A percentile compares a stretch with the other conserved stretches of the same genome.
Evolutionary conservation across 1,140 invertebrate species (phyloP).

Genomic region (Maconellicoccus hirsutus): DNA sequence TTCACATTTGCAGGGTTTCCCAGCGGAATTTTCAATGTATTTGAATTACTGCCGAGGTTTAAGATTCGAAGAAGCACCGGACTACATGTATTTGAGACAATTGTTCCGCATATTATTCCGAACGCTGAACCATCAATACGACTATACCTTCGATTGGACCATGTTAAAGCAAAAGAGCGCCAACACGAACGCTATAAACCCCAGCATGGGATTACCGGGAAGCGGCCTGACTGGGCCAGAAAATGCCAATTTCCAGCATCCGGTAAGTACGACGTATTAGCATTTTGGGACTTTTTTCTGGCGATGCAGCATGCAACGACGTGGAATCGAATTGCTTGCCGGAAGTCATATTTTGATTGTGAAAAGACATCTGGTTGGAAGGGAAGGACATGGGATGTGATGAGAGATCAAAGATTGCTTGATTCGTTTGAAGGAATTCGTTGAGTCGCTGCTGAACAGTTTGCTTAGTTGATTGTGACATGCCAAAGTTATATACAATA

Average conservation of each 20-base stretch:
- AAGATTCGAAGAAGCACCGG: slow-evolving; percentile 89
- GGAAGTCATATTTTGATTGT: no score
- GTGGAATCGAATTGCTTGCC: no score
- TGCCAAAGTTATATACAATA: no score
- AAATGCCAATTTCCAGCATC: neutral
- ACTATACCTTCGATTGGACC: slow-evolving; percentile 99
- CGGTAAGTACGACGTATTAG: neutral
- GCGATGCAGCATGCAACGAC: no score
- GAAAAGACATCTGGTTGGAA: no score
- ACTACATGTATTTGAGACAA: slow-evolving; percentile 97
- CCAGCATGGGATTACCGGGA: neutral
- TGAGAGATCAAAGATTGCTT: no score
- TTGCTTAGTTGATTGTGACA: no score
- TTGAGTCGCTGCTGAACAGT: no score
- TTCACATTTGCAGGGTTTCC: slow-evolving; percentile 57
- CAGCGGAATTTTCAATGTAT: slow-evolving; percentile 97
- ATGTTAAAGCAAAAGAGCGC: slow-evolving; percentile 85
- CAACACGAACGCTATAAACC: slow-evolving; percentile 12
- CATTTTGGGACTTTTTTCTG: no score
- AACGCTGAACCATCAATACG: slow-evolving; percentile 97
- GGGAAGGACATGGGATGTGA: no score
- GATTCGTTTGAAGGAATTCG: no score
- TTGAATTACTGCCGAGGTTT: slow-evolving; percentile 92
- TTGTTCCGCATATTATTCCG: slow-evolving; percentile 97
- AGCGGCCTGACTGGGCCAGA: neutral